A percentile compares a stretch with the other conserved stretches of the same genome.
Evolutionary conservation across 2,797 vertebrate genomes (phyloP).

Genomic region (Parauchenoglanis ngamensis): DNA sequence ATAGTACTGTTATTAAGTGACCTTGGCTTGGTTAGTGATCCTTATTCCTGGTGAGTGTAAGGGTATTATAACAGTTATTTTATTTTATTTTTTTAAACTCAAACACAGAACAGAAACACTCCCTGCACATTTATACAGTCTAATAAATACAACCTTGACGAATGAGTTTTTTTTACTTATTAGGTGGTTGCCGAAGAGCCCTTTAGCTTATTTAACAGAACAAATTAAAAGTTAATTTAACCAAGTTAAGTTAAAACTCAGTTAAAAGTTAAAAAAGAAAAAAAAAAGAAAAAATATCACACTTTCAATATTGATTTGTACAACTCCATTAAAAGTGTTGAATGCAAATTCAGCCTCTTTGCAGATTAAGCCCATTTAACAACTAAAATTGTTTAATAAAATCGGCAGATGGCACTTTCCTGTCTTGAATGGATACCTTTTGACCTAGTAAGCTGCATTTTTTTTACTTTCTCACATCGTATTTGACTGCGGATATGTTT

Average conservation of each 20-base stretch:
- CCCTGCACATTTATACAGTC: neutral
- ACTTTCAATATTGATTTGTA: neutral
- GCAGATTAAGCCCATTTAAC: neutral
- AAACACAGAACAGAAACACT: neutral
- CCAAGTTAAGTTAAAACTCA: neutral
- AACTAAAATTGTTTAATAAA: neutral
- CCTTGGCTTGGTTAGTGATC: neutral
- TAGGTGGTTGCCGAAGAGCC: neutral
- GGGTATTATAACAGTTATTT: neutral
- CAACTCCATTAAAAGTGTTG: neutral
- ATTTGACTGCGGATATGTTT: neutral
- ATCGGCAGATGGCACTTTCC: neutral
- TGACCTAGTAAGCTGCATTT: neutral
- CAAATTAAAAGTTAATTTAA: too few relatives aligned
- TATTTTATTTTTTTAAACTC: neutral
- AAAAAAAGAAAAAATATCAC: neutral
- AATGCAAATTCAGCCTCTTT: neutral
- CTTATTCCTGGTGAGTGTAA: neutral
- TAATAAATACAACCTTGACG: neutral
- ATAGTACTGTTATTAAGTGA: constrained; percentile 9
- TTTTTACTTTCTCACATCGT: neutral
- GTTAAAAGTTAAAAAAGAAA: neutral
- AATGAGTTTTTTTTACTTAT: neutral
- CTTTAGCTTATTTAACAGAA: neutral
- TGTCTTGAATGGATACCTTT: neutral